A percentile compares a stretch with the other conserved stretches of the same genome.
Conservation (phyloP, 2,113 vertebrate genomes). For the Corythoichthys haematopterus region DNA sequence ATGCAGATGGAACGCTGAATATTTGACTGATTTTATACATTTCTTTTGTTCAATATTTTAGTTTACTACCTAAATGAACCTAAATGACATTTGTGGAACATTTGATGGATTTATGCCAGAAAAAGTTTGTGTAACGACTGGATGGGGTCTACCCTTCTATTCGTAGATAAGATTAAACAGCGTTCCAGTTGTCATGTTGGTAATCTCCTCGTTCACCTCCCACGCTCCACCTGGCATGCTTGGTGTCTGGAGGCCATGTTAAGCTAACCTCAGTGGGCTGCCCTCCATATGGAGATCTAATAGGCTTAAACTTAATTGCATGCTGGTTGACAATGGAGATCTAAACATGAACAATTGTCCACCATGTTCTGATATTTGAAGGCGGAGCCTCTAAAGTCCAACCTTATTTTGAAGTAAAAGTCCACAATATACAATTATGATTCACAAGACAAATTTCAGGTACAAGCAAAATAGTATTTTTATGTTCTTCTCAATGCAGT, state of each 20-base stretch:
- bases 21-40: no score
- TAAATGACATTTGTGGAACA: neutral
- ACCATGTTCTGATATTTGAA: neutral
- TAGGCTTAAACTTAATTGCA: conserved; percentile 46
- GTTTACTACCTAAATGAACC: neutral
- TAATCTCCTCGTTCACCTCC: conserved; percentile 37
- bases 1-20: no score
- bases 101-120: neutral
- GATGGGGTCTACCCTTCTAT: conserved; percentile 37
- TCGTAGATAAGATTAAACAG: conserved; percentile 34
- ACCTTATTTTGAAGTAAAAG: no score
- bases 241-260: conserved; percentile 1
- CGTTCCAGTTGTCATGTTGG: conserved; percentile 9
- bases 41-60: neutral
- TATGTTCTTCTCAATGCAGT: no score
- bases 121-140: neutral
- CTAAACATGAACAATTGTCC: neutral
- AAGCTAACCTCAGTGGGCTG: conserved; percentile 12
- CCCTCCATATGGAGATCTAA: conserved; percentile 50
- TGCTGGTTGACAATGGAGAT: no score
- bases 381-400: neutral
- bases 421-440: no score
- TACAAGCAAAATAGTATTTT: no score
- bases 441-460: no score
- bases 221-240: neutral